Conservation (phyloP, 2,888 invertebrate species). For the Rhagium mordax region DNA sequence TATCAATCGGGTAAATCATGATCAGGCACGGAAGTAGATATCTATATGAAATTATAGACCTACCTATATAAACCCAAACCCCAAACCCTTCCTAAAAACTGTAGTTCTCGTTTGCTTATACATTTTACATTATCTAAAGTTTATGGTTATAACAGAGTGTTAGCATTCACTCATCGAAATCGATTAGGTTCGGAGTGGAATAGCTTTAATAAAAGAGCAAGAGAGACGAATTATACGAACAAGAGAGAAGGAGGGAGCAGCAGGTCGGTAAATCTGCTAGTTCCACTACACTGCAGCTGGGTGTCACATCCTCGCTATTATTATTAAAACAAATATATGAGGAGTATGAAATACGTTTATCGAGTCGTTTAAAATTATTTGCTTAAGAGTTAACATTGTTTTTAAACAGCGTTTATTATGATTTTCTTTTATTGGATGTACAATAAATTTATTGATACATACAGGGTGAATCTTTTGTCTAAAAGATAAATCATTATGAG, state of each 20-base stretch:
- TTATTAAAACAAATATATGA: conserved; percentile 52
- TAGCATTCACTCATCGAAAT: conserved; percentile 55
- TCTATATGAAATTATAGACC: not conserved
- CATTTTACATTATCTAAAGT: conserved; percentile 44
- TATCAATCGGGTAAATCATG: not conserved
- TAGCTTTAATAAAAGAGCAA: conserved; percentile 41
- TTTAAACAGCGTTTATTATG: not conserved
- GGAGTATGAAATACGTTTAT: conserved; percentile 24
- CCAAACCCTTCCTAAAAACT: conserved; percentile 4
- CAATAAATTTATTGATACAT: not conserved
- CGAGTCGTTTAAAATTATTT: not conserved
- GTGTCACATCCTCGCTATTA: conserved; percentile 49
- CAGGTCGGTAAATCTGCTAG: conserved; percentile 49
- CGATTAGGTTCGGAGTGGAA: conserved; percentile 49
- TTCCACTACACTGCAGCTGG: conserved; percentile 48
- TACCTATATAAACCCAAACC: not conserved
- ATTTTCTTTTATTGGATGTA: not conserved
- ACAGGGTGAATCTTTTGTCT: not conserved
- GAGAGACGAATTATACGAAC: conserved; percentile 17
- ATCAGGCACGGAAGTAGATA: not conserved
- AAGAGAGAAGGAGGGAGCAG: conserved; percentile 37
- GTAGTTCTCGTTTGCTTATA: conserved; percentile 42
- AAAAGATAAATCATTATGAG: no score
- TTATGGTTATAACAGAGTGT: conserved; percentile 53
- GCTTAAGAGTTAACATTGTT: not conserved